phyloP scores from a whole-genome alignment of 2,888 invertebrate species.

The Cetonia aurata region DNA sequence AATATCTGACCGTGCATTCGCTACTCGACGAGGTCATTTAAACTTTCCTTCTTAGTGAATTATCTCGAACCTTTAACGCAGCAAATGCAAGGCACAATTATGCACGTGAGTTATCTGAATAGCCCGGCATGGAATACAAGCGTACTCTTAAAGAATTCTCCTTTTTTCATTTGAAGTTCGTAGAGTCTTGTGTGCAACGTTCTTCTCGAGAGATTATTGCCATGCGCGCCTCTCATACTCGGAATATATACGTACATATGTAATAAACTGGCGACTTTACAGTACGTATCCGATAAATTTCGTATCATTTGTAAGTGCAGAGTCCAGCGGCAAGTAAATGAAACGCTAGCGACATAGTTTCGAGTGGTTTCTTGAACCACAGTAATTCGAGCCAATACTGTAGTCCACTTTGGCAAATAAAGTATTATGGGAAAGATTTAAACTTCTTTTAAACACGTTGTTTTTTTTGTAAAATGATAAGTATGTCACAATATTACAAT shows the following conservation, averaged over 20 bases:
- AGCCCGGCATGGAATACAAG: constrained; percentile 1
- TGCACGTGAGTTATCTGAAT: constrained; percentile 40
- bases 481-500: too few species aligned
- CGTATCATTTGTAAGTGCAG: constrained; percentile 21
- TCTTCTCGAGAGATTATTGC: constrained; percentile 12
- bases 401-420: constrained; percentile 9
- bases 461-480: too few species aligned
- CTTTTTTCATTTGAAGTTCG: constrained; percentile 17
- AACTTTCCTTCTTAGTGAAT: constrained; percentile 32
- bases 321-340: constrained; percentile 17
- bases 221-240: constrained; percentile 16
- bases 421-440: not conserved
- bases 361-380: constrained; percentile 10
- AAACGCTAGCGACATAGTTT: constrained; percentile 25
- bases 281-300: constrained; percentile 33
- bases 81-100: constrained; percentile 36
- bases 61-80: constrained; percentile 30
- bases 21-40: constrained; percentile 2
- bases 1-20: not conserved
- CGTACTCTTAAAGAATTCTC: constrained; percentile 4
- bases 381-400: constrained; percentile 2
- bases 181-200: not conserved
- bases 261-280: constrained; percentile 39
- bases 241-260: not conserved
- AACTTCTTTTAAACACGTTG: too few species aligned